Evolutionary conservation across 2,113 vertebrate species (phyloP), one percentile per base, ranked within the genome.

Genomic region (Muscicapa adusta): DNA sequence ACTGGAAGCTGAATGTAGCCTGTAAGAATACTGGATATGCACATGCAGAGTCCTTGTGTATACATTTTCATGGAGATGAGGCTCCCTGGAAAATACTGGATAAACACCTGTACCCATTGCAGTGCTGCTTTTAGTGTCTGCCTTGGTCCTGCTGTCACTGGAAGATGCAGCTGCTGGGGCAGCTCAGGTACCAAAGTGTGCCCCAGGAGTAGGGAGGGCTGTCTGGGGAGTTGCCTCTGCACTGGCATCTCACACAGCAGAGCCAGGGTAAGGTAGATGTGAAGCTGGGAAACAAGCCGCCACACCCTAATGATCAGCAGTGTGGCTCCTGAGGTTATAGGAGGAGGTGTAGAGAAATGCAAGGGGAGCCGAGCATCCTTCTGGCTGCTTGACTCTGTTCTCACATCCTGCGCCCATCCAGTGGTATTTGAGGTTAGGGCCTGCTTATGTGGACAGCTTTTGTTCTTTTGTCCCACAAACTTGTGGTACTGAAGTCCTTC

Each of bases 141-240:
- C 48, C 8, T 33, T 43, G 65, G 23, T 43, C 25, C 47, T 16
- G 3, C 60, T 53, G 63, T 36, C 33, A 15, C 0, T 4, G 51
- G 42, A 50, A 45, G 60, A 50, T 62, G 65, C 42, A 36, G 31
- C 50, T 93, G 40, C 81, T 50, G 70, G 34, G 31, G 17, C 73
- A 85, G 70, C 31, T 63, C 0, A 1, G 1, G 14, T 71, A 22
- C 38, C 3, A 2, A 28, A 48, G 56, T 3, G 2, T 87, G n/a
- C 25, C 56, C 17, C 5, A 2, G 51, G 31, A 75, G 8, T 0
- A 56, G 36, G 42, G 19, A 63, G 53, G 23, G 10, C 16, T 60
- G 5, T 48, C 67, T 33, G 47, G 15, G 29, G 54, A 48, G 8
- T 14, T 50, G 13, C 38, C 57, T 66, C 51, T 50, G 15, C 0